phyloP scores from a whole-genome alignment of 2,888 invertebrate species.

The Parascotia fuliginaria region DNA sequence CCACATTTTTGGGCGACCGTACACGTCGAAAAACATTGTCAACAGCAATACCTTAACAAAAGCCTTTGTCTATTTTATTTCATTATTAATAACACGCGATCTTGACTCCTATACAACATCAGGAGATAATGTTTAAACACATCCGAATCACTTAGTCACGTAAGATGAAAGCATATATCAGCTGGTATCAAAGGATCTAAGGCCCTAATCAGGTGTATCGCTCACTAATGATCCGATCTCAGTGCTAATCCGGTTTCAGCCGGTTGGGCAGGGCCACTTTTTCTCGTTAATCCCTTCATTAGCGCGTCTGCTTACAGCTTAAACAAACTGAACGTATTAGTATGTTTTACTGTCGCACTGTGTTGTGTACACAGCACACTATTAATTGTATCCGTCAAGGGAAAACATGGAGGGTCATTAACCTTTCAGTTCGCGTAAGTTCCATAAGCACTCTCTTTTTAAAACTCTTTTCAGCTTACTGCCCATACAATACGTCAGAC shows the following conservation, averaged over 20 bases:
- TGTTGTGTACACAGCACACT: neutral
- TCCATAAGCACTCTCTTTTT: no score
- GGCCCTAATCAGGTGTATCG: slow-evolving; percentile 76
- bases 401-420: no score
- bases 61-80: neutral
- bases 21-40: no score
- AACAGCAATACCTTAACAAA: no score
- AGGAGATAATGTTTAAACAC: slow-evolving; percentile 4
- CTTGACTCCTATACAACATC: no score
- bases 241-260: slow-evolving; percentile 69
- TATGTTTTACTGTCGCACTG: slow-evolving; percentile 4
- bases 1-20: no score
- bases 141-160: slow-evolving; percentile 51
- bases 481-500: no score
- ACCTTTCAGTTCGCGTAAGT: no score
- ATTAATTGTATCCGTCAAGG: no score
- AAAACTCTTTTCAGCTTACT: no score
- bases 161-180: slow-evolving; percentile 60
- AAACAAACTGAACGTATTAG: slow-evolving; percentile 48
- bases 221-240: slow-evolving; percentile 77
- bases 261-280: slow-evolving; percentile 69
- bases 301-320: slow-evolving; percentile 67
- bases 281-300: slow-evolving; percentile 79
- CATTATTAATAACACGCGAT: neutral
- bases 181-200: slow-evolving; percentile 58